Conservation (phyloP, 2,797 vertebrate genomes). For the Spheniscus humboldti region DNA sequence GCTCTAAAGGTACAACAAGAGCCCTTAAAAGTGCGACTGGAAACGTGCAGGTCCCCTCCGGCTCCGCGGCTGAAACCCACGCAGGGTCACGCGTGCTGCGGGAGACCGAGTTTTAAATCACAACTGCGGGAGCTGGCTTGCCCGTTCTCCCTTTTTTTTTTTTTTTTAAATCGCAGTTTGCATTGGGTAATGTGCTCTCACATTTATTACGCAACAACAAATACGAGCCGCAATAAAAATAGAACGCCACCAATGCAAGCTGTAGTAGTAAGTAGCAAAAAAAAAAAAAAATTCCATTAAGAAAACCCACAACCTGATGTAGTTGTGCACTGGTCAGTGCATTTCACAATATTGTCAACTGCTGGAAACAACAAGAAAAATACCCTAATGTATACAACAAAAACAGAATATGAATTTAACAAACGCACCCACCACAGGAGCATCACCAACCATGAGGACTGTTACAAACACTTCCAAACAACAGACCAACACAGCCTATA, state of each 20-base stretch:
- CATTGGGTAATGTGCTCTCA: conserved; percentile 11
- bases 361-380: background rate
- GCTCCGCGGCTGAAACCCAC: background rate
- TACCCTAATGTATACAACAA: background rate
- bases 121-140: background rate
- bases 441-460: background rate
- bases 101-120: background rate
- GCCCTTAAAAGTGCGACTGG: background rate
- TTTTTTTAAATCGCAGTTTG: background rate
- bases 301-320: background rate
- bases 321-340: background rate
- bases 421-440: background rate
- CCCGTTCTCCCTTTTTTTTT: background rate
- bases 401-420: background rate
- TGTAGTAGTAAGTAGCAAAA: background rate
- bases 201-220: conserved; percentile 47
- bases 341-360: background rate
- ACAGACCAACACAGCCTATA: background rate
- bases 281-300: background rate
- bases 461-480: background rate
- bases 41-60: background rate
- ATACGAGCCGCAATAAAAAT: conserved; percentile 33
- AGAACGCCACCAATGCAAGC: background rate
- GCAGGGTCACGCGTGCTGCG: background rate
- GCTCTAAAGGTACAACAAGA: background rate